These are phyloP conservation scores for Bucco capensis DNA, from an alignment of 2,113 vertebrate genomes.

Conservation along the genomic window DNA sequence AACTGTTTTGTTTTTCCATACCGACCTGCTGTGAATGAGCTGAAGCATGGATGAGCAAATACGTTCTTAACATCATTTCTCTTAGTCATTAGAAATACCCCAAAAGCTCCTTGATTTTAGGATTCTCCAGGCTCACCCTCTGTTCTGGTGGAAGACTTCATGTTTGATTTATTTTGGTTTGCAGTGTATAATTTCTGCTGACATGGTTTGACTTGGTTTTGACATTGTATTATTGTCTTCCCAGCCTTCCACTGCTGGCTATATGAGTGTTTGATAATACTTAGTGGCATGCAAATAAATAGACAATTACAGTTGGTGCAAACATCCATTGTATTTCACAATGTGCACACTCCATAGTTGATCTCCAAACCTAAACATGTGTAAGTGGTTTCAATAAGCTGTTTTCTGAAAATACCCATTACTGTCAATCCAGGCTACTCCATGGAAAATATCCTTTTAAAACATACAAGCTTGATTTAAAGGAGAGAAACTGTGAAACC, in stretches of 20 bases:
- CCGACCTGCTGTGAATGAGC: background rate
- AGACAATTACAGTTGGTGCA: slow-evolving; percentile 36
- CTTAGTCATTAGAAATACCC: background rate
- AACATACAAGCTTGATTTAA: background rate
- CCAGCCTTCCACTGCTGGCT: slow-evolving; percentile 12
- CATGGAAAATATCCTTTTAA: background rate
- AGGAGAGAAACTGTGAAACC: background rate
- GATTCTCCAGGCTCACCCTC: background rate
- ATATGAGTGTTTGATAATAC: background rate
- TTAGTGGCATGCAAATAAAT: slow-evolving; percentile 43
- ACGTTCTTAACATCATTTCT: background rate
- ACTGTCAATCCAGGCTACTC: background rate
- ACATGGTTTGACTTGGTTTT: slow-evolving; percentile 22
- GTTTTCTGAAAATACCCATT: slow-evolving; percentile 25
- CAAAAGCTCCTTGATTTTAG: background rate
- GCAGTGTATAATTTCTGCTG: slow-evolving; percentile 20
- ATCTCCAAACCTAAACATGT: slow-evolving; percentile 21
- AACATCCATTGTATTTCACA: slow-evolving; percentile 24
- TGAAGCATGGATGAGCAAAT: background rate
- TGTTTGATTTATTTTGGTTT: slow-evolving; percentile 17
- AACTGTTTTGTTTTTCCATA: background rate
- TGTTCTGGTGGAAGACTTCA: background rate
- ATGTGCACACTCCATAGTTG: background rate
- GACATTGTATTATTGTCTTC: slow-evolving; percentile 6
- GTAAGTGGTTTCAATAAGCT: background rate